Evolutionary conservation across 2,113 vertebrate genomes (phyloP).

Genomic region (Pao palembangensis): DNA sequence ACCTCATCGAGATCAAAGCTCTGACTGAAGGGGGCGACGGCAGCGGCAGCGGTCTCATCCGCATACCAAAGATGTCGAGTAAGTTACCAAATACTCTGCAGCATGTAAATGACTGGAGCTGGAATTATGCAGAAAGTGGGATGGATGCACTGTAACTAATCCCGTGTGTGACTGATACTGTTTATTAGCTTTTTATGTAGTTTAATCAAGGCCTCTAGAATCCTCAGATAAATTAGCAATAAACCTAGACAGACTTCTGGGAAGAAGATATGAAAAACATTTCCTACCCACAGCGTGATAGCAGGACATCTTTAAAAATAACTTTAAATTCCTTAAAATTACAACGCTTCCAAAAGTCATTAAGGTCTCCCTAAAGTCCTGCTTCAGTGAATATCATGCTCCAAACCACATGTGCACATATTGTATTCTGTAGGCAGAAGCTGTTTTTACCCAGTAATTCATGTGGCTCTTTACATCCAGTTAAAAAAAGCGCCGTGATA

Average conservation of each 20-base stretch:
- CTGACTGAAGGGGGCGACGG: conserved; percentile 85
- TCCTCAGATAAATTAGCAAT: conserved; percentile 11
- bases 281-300: not conserved
- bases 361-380: too few relatives aligned
- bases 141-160: conserved; percentile 38
- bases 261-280: not conserved
- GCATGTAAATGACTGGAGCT: conserved; percentile 27
- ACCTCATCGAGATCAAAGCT: conserved; percentile 86
- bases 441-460: too few relatives aligned
- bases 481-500: too few relatives aligned
- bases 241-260: not conserved
- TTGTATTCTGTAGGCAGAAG: too few relatives aligned
- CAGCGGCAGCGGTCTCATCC: conserved; percentile 85
- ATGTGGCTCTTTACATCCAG: too few relatives aligned
- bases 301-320: not conserved
- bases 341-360: too few relatives aligned
- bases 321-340: not conserved
- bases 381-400: too few relatives aligned
- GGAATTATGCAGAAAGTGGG: conserved; percentile 21
- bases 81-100: conserved; percentile 44
- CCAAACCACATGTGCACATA: too few relatives aligned
- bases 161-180: conserved; percentile 37
- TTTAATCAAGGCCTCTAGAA: conserved; percentile 30
- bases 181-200: conserved; percentile 27
- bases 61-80: conserved; percentile 89